Conservation (phyloP, 2,888 invertebrate genomes). For the Meteorus cinctellus region DNA sequence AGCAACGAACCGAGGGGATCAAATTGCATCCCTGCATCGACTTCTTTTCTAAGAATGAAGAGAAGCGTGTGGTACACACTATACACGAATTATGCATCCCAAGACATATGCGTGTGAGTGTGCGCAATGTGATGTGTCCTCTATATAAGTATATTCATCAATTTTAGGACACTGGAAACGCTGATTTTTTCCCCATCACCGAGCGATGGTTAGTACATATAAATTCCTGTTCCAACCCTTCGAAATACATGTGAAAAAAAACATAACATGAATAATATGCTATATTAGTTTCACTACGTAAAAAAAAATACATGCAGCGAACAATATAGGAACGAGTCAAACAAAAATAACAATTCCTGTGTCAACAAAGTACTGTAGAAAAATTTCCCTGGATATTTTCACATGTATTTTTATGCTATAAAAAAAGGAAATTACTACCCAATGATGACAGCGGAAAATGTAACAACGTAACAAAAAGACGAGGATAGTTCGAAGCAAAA, state of each 20-base stretch:
- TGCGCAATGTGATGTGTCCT: background rate
- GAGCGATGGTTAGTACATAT: conserved; percentile 13
- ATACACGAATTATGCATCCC: conserved; percentile 11
- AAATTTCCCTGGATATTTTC: background rate
- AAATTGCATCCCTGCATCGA: conserved; percentile 69
- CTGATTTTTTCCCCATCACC: background rate
- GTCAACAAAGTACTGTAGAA: background rate
- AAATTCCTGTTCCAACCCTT: conserved; percentile 5
- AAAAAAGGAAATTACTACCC: conserved; percentile 9
- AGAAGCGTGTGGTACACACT: conserved; percentile 31
- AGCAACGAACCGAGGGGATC: conserved; percentile 58
- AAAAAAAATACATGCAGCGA: background rate
- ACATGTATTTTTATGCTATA: background rate
- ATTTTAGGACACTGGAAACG: background rate
- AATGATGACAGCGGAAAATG: background rate
- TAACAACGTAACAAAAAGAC: background rate
- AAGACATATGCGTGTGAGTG: background rate
- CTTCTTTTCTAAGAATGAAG: conserved; percentile 61
- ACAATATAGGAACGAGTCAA: background rate
- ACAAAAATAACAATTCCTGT: background rate
- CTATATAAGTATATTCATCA: background rate
- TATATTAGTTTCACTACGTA: background rate
- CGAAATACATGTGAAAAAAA: background rate
- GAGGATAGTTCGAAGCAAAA: background rate
- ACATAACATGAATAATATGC: background rate